Conservation (phyloP, 2,797 vertebrate genomes). For the Cirrhinus molitorella region DNA sequence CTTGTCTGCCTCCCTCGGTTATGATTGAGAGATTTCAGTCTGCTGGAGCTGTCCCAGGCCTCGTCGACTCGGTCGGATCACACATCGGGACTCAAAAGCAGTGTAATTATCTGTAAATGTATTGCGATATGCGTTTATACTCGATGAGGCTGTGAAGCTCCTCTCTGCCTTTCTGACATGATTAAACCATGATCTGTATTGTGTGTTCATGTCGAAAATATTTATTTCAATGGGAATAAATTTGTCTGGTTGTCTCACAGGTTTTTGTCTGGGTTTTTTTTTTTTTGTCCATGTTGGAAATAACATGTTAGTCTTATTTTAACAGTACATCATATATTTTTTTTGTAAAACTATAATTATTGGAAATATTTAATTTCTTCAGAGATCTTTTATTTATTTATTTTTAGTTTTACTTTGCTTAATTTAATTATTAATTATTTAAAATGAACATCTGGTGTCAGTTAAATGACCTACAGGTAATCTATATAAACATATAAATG, state of each 20-base stretch:
- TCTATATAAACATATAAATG: background rate
- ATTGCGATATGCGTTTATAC: background rate
- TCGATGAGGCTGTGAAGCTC: background rate
- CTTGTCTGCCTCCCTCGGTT: background rate
- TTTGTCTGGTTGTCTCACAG: constrained; percentile 64
- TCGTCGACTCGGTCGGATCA: background rate
- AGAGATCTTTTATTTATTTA: no score
- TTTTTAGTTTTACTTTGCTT: no score
- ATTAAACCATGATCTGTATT: constrained; percentile 48
- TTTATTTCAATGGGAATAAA: constrained; percentile 80
- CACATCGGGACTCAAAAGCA: background rate
- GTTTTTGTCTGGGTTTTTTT: background rate
- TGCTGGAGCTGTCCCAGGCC: no score
- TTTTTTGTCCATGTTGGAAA: no score
- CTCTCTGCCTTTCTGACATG: constrained; percentile 43
- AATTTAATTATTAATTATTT: no score
- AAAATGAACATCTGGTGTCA: no score
- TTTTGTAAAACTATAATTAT: no score
- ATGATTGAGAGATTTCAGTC: background rate
- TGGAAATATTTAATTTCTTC: no score
- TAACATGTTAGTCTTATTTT: no score
- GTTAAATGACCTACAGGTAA: no score
- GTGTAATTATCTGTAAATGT: background rate
- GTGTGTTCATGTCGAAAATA: constrained; percentile 70
- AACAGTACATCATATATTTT: no score